Base-by-base conservation (phyloP, 2,888 invertebrate species). In the Marasmarcha lunaedactyla region DNA sequence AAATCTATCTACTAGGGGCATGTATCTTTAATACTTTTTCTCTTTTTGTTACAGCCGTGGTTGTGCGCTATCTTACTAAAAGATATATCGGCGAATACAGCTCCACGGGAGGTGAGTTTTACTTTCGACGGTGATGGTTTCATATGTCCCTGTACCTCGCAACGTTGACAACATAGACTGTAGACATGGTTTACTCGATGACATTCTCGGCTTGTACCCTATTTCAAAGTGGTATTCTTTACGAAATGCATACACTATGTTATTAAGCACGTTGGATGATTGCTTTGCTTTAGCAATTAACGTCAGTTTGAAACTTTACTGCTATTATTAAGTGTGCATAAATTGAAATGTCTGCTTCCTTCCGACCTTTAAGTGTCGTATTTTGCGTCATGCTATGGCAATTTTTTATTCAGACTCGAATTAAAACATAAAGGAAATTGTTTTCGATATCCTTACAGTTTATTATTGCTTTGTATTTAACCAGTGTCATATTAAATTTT, bases 81-180 rank as follows among this genome's bases (percentile, higher is more conserved):
- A 85, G 91, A 56, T 91, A 91, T 70, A 91, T 91, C 60, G 91
- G 91, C 51, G 91, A 91, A 85, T 91, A 91, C 83, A 91, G 91
- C 76, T 91, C 91, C 45, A 90, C 90, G 53, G 90, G 89, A 71
- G 91, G 91, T 90, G 68, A 88, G 90, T 86, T 46, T 15, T 36
- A 11, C 30, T 30, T 30, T 10, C 30, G 10, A 34, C 34, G 13
- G 12, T 34, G 12, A 34, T 14, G 34, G 12, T 34, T 14, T 34
- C 4, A 30, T 30, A 30, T n/a, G 30, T 7, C 11, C n/a, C 30
- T 30, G 9, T 30, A 30, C n/a, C 7, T 20, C 7, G 20, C 20
- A 9, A 30, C 10, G 30, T 30, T 30, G n/a, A n/a, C n/a, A 30
- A n/a, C 11, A 11, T 11, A 30, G 9, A 7, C 10, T n/a, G 11